phyloP scores from a whole-genome alignment of 2,888 invertebrate genomes.

The Eudasyphora cyanicolor region DNA sequence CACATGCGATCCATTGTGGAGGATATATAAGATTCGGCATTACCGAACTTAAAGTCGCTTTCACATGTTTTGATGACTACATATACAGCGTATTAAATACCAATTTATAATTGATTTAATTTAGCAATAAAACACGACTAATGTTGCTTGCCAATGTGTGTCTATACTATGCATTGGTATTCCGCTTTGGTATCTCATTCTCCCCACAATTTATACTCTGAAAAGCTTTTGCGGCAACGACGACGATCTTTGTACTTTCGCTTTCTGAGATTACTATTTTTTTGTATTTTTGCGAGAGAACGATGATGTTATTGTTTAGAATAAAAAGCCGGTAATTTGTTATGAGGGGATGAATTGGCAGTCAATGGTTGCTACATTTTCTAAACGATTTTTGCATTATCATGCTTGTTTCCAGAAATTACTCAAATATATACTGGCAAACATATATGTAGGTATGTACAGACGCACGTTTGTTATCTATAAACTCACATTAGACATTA shows the following conservation, averaged over 20 bases:
- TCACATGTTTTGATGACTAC: too few species aligned
- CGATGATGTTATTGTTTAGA: background rate
- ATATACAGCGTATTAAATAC: too few species aligned
- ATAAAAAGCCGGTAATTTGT: background rate
- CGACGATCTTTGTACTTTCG: slow-evolving; percentile 7
- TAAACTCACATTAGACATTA: too few species aligned
- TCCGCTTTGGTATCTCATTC: background rate
- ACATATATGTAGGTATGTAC: background rate
- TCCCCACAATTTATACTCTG: background rate
- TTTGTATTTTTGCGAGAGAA: background rate
- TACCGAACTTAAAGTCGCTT: too few species aligned
- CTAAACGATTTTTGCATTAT: background rate
- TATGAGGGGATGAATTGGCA: background rate
- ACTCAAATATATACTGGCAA: background rate
- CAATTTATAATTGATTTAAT: too few species aligned
- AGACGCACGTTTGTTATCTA: too few species aligned
- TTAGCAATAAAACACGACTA: too few species aligned
- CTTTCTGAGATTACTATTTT: background rate
- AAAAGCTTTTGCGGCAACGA: background rate
- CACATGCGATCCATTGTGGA: too few species aligned
- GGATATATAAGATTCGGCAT: too few species aligned
- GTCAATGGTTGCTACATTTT: background rate
- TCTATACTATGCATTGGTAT: too few species aligned
- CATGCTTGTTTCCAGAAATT: background rate
- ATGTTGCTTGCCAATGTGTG: too few species aligned